Base-by-base conservation (phyloP, 2,797 vertebrate genomes). In the Schizothorax lantsangensis region DNA sequence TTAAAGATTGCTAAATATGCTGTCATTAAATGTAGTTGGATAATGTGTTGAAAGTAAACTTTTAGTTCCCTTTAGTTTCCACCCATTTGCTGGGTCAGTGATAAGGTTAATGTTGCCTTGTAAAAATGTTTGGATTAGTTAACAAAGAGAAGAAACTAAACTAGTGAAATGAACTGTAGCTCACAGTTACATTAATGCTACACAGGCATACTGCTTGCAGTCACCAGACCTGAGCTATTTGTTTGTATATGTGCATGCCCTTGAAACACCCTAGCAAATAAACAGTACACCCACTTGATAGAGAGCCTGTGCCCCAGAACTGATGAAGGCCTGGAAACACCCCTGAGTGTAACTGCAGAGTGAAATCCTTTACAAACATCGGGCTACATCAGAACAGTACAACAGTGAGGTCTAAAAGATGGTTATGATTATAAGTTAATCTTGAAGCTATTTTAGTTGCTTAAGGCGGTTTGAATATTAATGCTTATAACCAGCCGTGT, bases 401-500 rank as follows among this genome's bases (percentile, higher is more conserved):
- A 57, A 59, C 33, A 38, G 40, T 40, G 69, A 62, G 43, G 43
- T 73, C 30, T 81, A 74, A 79, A 80, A 83, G 21, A 79, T 30
- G 36, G 43, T 62, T 78, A 62, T 69, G 49, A 72, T 49, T 83
- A 86, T 73, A 69, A 86, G 79, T 73, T 52, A 71, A 86, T 78
- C 49, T 47, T 5, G 26, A 79, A 64, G 30, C 80, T 66, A 54
- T 74, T 83, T 79, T 73, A 62, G 38, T 79, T 43, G 54, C 84
- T 79, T 17, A 64, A 66, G 84, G 75, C 74, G 0, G 5, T 68
- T 75, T 83, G 81, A 88, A 88, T 86, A 88, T 77, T 80, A 62
- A 88, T 89, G 90, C 47, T 73, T 45, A 59, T 78, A 88, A 38
- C 78, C 83, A 90, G 89, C 88, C 45, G 82, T 87, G 88, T 90